Conservation (phyloP, 2,113 vertebrate species). For the Rhinoderma darwinii region DNA sequence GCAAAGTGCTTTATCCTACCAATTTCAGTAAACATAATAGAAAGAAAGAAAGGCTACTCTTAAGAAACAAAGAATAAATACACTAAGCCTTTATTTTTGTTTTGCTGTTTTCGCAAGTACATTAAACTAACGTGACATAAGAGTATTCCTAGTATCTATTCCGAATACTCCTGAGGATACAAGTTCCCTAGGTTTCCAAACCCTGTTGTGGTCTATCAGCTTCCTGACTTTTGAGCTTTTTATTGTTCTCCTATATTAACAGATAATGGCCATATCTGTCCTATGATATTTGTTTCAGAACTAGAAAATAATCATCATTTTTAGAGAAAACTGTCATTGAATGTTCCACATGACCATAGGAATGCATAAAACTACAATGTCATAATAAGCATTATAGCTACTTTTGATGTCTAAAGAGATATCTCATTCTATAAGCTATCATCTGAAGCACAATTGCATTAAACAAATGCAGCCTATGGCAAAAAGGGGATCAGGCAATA, state of each 20-base stretch:
- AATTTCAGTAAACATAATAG: neutral
- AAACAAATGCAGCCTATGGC: slow-evolving; percentile 43
- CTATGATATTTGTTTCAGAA: slow-evolving; percentile 32
- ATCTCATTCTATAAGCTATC: slow-evolving; percentile 5
- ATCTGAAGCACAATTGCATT: slow-evolving; percentile 25
- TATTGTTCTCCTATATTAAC: slow-evolving; percentile 21
- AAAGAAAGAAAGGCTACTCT: neutral
- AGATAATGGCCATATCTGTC: slow-evolving; percentile 18
- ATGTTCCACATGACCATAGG: slow-evolving; percentile 6
- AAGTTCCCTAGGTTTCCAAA: neutral
- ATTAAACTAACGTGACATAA: slow-evolving; percentile 1
- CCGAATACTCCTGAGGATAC: slow-evolving; percentile 1
- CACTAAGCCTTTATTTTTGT: neutral
- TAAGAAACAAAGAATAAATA: neutral
- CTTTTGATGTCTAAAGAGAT: slow-evolving; percentile 35
- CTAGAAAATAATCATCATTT: slow-evolving; percentile 11
- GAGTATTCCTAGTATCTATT: slow-evolving; percentile 5
- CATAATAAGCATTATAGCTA: slow-evolving; percentile 35
- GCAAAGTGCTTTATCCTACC: too few species aligned
- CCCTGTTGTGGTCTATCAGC: slow-evolving; percentile 25
- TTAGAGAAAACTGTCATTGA: slow-evolving; percentile 36
- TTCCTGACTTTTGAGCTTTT: slow-evolving; percentile 16
- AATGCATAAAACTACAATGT: slow-evolving; percentile 9
- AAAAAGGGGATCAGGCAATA: slow-evolving; percentile 20
- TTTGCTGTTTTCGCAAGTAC: neutral